Percentiles rank a stretch among this genome's conserved stretches.
phyloP scores from a whole-genome alignment of 2,888 invertebrate genomes.

The Cataglyphis rosenhaueri region DNA sequence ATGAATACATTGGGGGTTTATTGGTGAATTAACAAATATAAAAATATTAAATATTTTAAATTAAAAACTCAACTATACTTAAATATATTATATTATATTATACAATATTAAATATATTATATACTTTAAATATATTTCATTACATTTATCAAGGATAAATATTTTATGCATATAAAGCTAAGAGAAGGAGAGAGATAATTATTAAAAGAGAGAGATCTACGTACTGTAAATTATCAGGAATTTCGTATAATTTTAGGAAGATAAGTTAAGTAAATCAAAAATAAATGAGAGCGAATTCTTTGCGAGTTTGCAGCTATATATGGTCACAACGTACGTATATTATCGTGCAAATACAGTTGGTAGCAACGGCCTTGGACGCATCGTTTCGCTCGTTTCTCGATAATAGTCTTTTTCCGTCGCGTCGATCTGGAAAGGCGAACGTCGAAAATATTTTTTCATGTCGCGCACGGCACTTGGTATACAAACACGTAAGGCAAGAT shows the following conservation, averaged over 20 bases:
- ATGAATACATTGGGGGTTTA: background rate
- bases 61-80: background rate
- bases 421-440: background rate
- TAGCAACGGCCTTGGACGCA: constrained; percentile 57
- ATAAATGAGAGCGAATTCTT: constrained; percentile 27
- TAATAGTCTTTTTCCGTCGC: background rate
- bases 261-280: constrained; percentile 5
- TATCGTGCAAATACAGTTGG: constrained; percentile 67
- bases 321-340: constrained; percentile 57
- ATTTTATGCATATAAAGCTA: background rate
- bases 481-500: constrained; percentile 3
- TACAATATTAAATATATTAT: too few relatives aligned
- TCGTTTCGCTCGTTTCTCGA: constrained; percentile 38
- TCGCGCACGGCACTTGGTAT: background rate
- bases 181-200: background rate
- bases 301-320: constrained; percentile 11
- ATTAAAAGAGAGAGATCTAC: background rate
- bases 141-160: background rate
- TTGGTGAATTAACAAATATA: background rate
- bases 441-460: constrained; percentile 42
- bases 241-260: background rate
- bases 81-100: too few relatives aligned
- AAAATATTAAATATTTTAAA: background rate
- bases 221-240: background rate
- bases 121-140: background rate